Percentiles rank a stretch among this genome's conserved stretches.
These are phyloP conservation scores for Hyposmocoma kahamanoa DNA, from an alignment of 1,140 invertebrate genomes.

Conservation along the genomic window DNA sequence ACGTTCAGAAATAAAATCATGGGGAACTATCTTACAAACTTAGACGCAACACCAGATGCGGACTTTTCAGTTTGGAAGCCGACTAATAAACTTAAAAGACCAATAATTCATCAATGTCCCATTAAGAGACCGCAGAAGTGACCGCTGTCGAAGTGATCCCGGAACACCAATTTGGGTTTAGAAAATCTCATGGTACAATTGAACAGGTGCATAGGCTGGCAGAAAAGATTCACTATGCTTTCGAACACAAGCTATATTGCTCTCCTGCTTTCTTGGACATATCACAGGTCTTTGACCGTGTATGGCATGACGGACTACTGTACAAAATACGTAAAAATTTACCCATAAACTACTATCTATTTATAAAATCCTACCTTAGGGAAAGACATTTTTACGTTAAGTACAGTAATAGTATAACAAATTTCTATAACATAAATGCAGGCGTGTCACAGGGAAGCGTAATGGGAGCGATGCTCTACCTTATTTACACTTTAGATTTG, in stretches of 20 bases:
- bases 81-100: constrained; percentile 16
- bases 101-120: neutral
- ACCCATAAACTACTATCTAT: neutral
- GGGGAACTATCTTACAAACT: constrained; percentile 8
- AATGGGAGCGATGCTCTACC: constrained; percentile 20
- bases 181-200: neutral
- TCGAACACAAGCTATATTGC: neutral
- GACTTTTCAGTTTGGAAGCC: constrained; percentile 24
- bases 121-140: neutral
- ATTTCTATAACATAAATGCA: constrained; percentile 10
- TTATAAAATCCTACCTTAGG: neutral
- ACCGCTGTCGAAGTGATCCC: neutral
- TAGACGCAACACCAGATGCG: constrained; percentile 10
- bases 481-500: constrained; percentile 21
- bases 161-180: neutral
- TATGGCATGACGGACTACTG: neutral
- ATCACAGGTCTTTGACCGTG: neutral
- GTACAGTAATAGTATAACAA: neutral
- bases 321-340: neutral
- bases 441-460: constrained; percentile 23
- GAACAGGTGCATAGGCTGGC: neutral
- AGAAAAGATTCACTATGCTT: neutral
- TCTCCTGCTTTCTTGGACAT: constrained; percentile 3
- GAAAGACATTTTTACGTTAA: neutral
- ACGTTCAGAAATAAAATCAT: constrained; percentile 8